Percentiles rank a stretch among this genome's conserved stretches.
Conservation (phyloP, 2,113 vertebrate genomes). For the Tinamus guttatus region DNA sequence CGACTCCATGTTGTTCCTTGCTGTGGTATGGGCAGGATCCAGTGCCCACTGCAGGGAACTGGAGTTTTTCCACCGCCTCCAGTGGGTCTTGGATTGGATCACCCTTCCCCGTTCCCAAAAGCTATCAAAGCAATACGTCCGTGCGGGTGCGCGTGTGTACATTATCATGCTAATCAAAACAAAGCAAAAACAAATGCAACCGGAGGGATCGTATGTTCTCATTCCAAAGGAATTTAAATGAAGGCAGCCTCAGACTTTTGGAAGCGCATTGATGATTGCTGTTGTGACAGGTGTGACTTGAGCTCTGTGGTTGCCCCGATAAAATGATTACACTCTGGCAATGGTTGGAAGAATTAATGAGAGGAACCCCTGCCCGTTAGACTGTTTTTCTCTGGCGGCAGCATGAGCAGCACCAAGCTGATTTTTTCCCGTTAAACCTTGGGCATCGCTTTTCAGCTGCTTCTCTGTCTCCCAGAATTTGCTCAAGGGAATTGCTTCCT, state of each 20-base stretch:
- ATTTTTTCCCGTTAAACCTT: not conserved
- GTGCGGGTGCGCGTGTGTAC: not conserved
- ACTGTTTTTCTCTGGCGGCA: not conserved
- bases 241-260: conserved; percentile 16
- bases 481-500: not conserved
- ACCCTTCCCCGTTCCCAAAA: conserved; percentile 40
- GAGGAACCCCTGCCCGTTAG: not conserved
- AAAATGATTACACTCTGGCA: conserved; percentile 45
- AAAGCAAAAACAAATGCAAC: conserved; percentile 32
- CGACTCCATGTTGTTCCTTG: not conserved
- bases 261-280: not conserved
- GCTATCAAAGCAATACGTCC: conserved; percentile 13
- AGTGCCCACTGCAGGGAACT: conserved; percentile 41
- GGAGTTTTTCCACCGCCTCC: conserved; percentile 39
- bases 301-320: conserved; percentile 12
- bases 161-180: conserved; percentile 47
- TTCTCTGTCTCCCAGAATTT: not conserved
- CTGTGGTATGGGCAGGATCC: conserved; percentile 36
- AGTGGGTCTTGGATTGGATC: conserved; percentile 19
- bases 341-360: not conserved
- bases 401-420: not conserved
- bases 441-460: not conserved
- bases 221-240: conserved; percentile 49
- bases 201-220: conserved; percentile 35
- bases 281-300: conserved; percentile 71